Percentiles rank a stretch among this genome's conserved stretches.
Evolutionary conservation across 2,797 vertebrate genomes (phyloP).

Genomic region (Danio jaintianensis): DNA sequence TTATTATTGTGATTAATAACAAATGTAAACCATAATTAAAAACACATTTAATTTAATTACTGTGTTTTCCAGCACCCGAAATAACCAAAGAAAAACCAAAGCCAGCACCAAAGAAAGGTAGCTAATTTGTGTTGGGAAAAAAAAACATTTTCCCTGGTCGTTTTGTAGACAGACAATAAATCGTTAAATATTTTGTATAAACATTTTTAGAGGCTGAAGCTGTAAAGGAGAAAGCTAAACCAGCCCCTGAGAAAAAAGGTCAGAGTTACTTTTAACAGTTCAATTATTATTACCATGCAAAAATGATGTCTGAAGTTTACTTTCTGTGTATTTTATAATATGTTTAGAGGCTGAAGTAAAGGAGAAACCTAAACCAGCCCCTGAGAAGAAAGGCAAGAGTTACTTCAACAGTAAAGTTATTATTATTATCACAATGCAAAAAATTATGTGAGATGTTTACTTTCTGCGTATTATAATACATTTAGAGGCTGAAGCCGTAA

Average conservation of each 20-base stretch:
- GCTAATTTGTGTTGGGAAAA: background rate
- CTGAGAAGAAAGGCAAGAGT: constrained; percentile 24
- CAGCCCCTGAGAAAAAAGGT: constrained; percentile 26
- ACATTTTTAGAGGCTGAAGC: constrained; percentile 24
- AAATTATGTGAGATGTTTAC: background rate
- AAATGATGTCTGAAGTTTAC: background rate
- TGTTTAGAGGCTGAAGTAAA: constrained; percentile 6
- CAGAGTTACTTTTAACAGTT: background rate
- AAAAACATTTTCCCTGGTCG: background rate
- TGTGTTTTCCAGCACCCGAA: constrained; percentile 19
- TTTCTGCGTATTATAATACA: background rate
- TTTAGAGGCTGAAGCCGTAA: background rate
- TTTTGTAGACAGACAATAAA: background rate
- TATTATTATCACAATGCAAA: background rate
- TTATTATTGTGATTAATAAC: no score
- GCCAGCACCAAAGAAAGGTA: constrained; percentile 31
- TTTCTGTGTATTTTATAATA: background rate
- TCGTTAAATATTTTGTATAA: background rate
- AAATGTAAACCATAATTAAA: background rate
- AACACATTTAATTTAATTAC: background rate
- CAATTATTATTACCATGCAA: background rate
- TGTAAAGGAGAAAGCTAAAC: constrained; percentile 41
- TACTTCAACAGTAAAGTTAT: background rate
- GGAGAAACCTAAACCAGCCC: background rate
- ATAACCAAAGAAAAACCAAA: constrained; percentile 36